Percentiles rank a stretch among this genome's conserved stretches.
These are phyloP conservation scores for Octopus sinensis DNA, from an alignment of 1,140 invertebrate species.

Conservation along the genomic window DNA sequence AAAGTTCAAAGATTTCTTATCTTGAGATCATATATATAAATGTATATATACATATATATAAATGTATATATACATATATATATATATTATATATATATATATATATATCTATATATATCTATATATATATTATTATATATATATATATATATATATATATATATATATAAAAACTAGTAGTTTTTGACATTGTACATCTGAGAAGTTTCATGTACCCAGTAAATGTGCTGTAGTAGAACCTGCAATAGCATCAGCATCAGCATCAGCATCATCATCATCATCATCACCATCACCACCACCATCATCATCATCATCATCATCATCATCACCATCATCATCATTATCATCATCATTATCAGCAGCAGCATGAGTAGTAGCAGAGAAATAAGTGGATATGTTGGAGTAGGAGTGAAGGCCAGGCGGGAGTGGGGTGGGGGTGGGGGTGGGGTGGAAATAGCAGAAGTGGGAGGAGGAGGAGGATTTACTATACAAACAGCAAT, in stretches of 20 bases:
- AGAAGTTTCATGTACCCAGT: not conserved
- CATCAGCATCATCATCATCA: too few species aligned
- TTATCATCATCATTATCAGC: not conserved
- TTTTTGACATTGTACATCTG: not conserved
- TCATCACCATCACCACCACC: too few species aligned
- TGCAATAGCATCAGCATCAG: too few species aligned
- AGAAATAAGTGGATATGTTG: slow-evolving; percentile 1
- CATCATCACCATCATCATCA: not conserved
- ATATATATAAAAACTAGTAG: slow-evolving; percentile 1
- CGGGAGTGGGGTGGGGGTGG: not conserved
- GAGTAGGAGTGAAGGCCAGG: not conserved
- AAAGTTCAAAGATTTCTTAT: too few species aligned
- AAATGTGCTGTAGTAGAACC: too few species aligned
- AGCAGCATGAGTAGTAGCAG: not conserved
- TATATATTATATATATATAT: too few species aligned
- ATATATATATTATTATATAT: too few species aligned
- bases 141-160: not conserved
- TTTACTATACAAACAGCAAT: too few species aligned
- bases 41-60: too few species aligned
- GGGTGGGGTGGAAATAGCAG: not conserved
- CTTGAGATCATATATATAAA: too few species aligned
- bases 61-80: too few species aligned
- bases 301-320: slow-evolving; percentile 1
- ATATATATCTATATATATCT: too few species aligned
- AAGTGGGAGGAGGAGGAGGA: not conserved